Percentiles rank a stretch among this genome's conserved stretches.
phyloP scores from a whole-genome alignment of 2,888 invertebrate genomes.

The Baronia brevicornis region DNA sequence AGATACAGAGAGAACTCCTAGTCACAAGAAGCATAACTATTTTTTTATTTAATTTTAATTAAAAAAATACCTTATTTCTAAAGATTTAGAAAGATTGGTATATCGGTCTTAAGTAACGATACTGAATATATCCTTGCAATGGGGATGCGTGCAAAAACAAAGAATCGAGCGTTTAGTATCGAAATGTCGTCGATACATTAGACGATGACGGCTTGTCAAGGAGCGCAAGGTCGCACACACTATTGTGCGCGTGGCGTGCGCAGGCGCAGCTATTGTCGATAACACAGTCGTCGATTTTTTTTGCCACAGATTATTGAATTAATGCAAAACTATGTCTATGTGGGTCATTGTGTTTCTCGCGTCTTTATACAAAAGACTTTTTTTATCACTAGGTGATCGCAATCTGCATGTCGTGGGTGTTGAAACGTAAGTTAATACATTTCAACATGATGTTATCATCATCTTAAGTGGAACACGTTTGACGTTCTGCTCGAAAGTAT shows the following conservation, averaged over 20 bases:
- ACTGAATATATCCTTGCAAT: no score
- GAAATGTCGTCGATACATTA: background rate
- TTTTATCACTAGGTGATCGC: conserved; percentile 4
- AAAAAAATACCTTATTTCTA: no score
- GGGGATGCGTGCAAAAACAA: no score
- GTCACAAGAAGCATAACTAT: no score
- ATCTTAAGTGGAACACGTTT: background rate
- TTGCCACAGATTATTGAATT: conserved; percentile 19
- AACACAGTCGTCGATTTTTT: conserved; percentile 27
- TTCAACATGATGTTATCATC: background rate
- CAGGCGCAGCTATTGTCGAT: conserved; percentile 32
- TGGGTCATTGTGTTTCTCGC: conserved; percentile 9
- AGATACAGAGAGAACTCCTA: no score
- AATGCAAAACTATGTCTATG: conserved; percentile 12
- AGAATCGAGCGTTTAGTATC: no score
- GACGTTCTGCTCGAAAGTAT: no score
- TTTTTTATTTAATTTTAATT: no score
- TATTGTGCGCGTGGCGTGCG: conserved; percentile 27
- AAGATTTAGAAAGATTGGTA: no score
- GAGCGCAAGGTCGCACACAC: conserved; percentile 46
- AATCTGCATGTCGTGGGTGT: no score
- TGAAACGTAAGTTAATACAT: conserved; percentile 1
- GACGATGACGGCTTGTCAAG: conserved; percentile 27
- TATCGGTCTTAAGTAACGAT: no score
- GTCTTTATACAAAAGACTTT: background rate